Conservation (phyloP, 2,888 invertebrate genomes). For the Lymantria monacha region DNA sequence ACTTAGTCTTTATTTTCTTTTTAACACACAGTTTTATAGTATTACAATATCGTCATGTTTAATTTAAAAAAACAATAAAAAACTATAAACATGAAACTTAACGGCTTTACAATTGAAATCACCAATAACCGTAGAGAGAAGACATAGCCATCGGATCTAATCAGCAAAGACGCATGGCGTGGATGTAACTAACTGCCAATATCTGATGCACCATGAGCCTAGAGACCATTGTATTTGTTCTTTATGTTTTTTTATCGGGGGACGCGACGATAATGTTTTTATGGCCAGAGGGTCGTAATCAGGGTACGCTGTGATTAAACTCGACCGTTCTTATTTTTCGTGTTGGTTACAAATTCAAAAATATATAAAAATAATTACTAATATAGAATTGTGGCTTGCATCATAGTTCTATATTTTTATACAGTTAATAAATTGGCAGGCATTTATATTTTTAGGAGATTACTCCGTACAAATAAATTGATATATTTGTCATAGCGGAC, state of each 20-base stretch:
- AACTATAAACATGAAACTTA: conserved; percentile 22
- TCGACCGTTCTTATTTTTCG: conserved; percentile 47
- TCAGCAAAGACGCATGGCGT: conserved; percentile 67
- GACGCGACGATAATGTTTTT: conserved; percentile 80
- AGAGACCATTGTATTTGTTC: conserved; percentile 75
- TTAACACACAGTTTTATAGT: neutral
- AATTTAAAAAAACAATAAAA: conserved; percentile 29
- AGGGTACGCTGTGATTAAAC: conserved; percentile 78
- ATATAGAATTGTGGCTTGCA: neutral
- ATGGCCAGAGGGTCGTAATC: conserved; percentile 78
- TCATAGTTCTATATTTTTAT: too few species aligned
- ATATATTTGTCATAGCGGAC: too few species aligned
- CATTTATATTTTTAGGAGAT: too few species aligned
- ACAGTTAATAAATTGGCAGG: too few species aligned
- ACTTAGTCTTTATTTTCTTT: neutral
- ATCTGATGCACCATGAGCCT: conserved; percentile 73
- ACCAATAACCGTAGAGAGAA: conserved; percentile 44
- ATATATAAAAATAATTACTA: neutral
- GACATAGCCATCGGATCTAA: conserved; percentile 51
- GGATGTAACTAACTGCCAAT: conserved; percentile 77
- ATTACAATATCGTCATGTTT: neutral
- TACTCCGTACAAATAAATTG: too few species aligned
- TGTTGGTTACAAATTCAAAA: neutral
- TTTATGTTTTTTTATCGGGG: conserved; percentile 79
- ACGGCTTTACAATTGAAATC: conserved; percentile 63